Evolutionary conservation across 2,888 invertebrate genomes (phyloP).

Genomic region (Eutolmus rufibarbis): DNA sequence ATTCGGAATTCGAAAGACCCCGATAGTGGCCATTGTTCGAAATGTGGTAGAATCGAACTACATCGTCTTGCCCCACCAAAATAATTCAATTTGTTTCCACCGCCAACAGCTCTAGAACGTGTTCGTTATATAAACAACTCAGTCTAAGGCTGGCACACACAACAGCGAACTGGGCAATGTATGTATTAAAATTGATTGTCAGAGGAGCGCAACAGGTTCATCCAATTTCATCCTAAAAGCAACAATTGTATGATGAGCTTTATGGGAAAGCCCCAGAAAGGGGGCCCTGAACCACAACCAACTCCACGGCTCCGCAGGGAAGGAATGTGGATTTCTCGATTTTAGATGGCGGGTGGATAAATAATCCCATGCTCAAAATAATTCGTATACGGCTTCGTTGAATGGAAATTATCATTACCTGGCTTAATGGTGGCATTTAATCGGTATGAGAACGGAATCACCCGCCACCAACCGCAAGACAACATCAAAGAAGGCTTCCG

Average conservation of each 20-base stretch:
- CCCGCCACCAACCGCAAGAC: background rate
- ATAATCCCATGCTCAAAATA: background rate
- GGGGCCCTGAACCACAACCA: background rate
- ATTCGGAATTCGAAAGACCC: background rate
- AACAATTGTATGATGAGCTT: background rate
- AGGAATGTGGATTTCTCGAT: background rate
- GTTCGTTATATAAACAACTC: background rate
- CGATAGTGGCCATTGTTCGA: background rate
- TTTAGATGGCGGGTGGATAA: background rate
- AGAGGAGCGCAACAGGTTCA: constrained; percentile 11
- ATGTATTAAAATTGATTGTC: background rate
- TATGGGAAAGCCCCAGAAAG: background rate
- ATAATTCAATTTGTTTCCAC: background rate
- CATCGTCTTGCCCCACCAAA: background rate
- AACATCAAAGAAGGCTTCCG: background rate
- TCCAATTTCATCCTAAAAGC: constrained; percentile 12
- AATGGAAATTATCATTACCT: background rate
- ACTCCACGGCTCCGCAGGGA: background rate
- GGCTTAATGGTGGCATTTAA: background rate
- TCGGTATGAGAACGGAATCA: background rate
- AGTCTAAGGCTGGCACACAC: background rate
- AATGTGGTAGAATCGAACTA: background rate
- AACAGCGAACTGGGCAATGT: background rate
- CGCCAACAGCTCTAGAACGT: background rate
- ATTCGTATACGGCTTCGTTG: background rate